Base-by-base conservation (phyloP, 35 echinoderm and acorn worm species). In the Stichopus chloronotus region DNA sequence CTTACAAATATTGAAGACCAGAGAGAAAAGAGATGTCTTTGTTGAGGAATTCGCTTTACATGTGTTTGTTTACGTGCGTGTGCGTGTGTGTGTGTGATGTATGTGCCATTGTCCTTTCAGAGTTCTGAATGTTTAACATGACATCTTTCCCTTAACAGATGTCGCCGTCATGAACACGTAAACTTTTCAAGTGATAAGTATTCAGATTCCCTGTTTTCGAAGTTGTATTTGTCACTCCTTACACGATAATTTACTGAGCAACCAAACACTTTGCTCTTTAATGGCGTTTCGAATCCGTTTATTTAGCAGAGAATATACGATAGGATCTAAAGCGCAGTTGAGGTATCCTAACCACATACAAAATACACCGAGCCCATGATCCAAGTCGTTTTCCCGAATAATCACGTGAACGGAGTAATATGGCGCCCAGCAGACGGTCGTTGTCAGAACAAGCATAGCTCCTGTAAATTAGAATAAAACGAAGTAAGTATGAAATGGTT, bases 361-460 rank as follows among this genome's bases (percentile, higher is more conserved):
- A 23, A 85, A 85, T 9, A 85, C 82, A 17, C 82, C 82, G 22
- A 85, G 11, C 7, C 55, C 56, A 53, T 85, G 82, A 8, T 19
- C 22, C 4, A 9, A 58, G 5, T 58, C 22, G 5, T 53, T 20
- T 7, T 56, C 24, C 17, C 52, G 54, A 17, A 60, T 56, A 9
- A 85, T 85, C 20, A 58, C 82, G 23, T 85, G 82, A 12, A 85
- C 53, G 17, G 58, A 22, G n/a, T 59, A 85, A 59, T 85, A 85
- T 58, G 82, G 82, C 11, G 82, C 82, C 82, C 82, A 85, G 21
- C 82, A 85, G n/a, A 85, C 55, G 54, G 82, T 85, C 5, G 82
- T 58, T 5, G 82, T 85, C 14, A 85, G 82, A n/a, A 85, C n/a
- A 19, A 85, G 52, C 55, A 85, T 22, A 14, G 13, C 82, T 21